A percentile compares a stretch with the other conserved stretches of the same genome.
phyloP scores from a whole-genome alignment of 2,797 vertebrate genomes.

The Parauchenoglanis punctatus region DNA sequence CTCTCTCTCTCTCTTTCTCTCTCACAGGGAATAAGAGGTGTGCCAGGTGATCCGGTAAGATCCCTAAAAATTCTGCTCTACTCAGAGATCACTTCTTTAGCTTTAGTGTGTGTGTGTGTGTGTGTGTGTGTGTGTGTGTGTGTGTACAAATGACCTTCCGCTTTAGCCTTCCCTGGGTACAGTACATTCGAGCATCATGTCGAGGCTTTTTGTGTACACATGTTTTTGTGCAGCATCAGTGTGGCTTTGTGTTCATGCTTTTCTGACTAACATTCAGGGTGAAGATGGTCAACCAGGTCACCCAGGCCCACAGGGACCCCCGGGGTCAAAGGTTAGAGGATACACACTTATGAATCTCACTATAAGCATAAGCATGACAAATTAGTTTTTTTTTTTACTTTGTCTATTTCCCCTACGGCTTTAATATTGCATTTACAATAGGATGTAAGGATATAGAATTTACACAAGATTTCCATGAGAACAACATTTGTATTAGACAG shows the following conservation, averaged over 20 bases:
- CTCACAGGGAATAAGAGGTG: constrained; percentile 75
- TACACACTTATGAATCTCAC: not conserved
- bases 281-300: constrained; percentile 73
- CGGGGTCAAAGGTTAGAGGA: constrained; percentile 74
- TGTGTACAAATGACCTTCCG: not conserved
- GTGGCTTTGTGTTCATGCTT: constrained; percentile 9
- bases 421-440: not conserved
- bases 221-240: not conserved
- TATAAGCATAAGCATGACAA: not conserved
- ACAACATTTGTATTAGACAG: not conserved
- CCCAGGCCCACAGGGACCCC: constrained; percentile 70
- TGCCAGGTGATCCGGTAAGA: constrained; percentile 74
- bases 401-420: not conserved
- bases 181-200: constrained; percentile 27
- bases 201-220: not conserved
- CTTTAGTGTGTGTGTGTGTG: not conserved
- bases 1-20: not conserved
- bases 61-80: not conserved
- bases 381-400: not conserved
- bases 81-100: not conserved
- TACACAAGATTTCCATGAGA: not conserved
- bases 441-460: not conserved
- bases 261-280: constrained; percentile 66
- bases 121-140: not conserved
- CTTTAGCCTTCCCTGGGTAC: not conserved